phyloP scores from a whole-genome alignment of 2,888 invertebrate genomes.

The Pyrgus malvae region DNA sequence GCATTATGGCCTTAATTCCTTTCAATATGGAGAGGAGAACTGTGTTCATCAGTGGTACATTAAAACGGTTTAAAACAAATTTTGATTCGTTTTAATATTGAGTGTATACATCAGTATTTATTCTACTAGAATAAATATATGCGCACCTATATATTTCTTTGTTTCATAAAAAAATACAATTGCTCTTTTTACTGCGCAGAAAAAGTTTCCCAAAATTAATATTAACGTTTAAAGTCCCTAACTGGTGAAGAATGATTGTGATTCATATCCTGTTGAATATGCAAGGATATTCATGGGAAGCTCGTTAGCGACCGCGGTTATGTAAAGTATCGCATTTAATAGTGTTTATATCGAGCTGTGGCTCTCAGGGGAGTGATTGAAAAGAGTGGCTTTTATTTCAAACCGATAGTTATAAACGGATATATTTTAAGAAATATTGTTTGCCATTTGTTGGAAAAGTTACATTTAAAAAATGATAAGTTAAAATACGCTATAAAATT shows the following conservation, averaged over 20 bases:
- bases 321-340: conserved; percentile 50
- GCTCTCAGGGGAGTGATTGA: conserved; percentile 18
- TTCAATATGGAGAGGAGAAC: too few relatives aligned
- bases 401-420: not conserved
- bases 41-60: too few relatives aligned
- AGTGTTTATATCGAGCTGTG: conserved; percentile 28
- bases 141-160: too few relatives aligned
- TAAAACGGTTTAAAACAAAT: too few relatives aligned
- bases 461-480: too few relatives aligned
- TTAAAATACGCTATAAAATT: too few relatives aligned
- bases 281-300: conserved; percentile 70
- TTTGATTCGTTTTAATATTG: too few relatives aligned
- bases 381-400: conserved; percentile 9
- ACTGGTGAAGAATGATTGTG: conserved; percentile 67
- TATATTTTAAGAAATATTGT: not conserved
- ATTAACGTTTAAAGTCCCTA: conserved; percentile 53
- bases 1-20: too few relatives aligned
- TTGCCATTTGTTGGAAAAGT: too few relatives aligned
- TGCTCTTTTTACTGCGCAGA: not conserved
- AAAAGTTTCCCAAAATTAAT: conserved; percentile 27
- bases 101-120: too few relatives aligned
- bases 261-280: conserved; percentile 74
- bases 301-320: conserved; percentile 68
- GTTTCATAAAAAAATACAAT: not conserved
- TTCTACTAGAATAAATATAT: too few relatives aligned